Base-by-base conservation (phyloP, 2,888 invertebrate genomes). In the Calliphora vomitoria region DNA sequence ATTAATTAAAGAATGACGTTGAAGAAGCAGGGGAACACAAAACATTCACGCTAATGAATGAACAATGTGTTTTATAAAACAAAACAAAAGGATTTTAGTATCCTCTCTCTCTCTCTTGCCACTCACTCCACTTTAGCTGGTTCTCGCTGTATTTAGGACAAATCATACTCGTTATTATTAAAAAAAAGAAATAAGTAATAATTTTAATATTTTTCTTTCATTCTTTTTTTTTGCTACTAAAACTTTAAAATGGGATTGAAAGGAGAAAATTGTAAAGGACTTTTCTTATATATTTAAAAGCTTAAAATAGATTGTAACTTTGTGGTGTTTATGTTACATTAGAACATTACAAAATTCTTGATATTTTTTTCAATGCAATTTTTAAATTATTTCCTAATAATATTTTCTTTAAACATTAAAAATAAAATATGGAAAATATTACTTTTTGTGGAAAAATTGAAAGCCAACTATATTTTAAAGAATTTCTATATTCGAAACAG, bases 11-110 rank as follows among this genome's bases (percentile, higher is more conserved):
- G 85, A 85, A 79, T 85, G 69, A 85, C 41, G 85, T 82, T 82
- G 71, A 55, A 71, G 55, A 78, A 64, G 62, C 62, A 71, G 31
- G 62, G 76, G 71, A 72, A 66, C 55, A 47, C 11, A 72, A 86
- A 86, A 86, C 72, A 83, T 86, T 86, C 81, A 86, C 80, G 86
- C 83, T 83, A 88, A 88, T 88, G 88, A 88, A 86, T 79, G 66
- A 85, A 87, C 86, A 82, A 82, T 86, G 72, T 66, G 64, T 62
- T 75, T 74, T 68, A 41, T 66, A 35, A 68, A 60, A 74, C 20
- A 68, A 69, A 81, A 69, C 76, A 85, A 85, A 82, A 78, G 76
- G 66, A 82, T 82, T 71, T 78, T 20, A 60, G 38, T 68, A 60
- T 50, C 60, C 53, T 47, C 35, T 72, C 60, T 13, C 13, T n/a